A percentile compares a stretch with the other conserved stretches of the same genome.
Evolutionary conservation across 2,797 vertebrate genomes (phyloP).

Genomic region (Enteromius afrohamiltoni): DNA sequence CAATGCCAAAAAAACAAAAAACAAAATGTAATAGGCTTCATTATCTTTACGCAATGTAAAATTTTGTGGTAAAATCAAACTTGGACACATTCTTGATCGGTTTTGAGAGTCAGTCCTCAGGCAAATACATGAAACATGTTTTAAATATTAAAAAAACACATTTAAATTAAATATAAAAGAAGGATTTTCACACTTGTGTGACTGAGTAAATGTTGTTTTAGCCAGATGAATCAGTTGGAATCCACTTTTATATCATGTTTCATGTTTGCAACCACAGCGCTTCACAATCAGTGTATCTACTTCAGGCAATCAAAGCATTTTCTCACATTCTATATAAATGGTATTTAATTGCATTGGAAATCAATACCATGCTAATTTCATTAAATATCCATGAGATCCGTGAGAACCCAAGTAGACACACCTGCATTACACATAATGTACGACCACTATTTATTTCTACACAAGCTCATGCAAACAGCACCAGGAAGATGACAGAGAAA

Average conservation of each 20-base stretch:
- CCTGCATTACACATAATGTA: not conserved
- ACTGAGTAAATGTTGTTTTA: not conserved
- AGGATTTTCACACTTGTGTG: not conserved
- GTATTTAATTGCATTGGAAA: not conserved
- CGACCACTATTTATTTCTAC: constrained; percentile 7
- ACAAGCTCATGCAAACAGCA: constrained; percentile 45
- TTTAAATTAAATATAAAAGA: constrained; percentile 1
- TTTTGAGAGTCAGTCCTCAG: constrained; percentile 7
- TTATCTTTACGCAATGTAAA: not conserved
- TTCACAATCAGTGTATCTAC: constrained; percentile 41
- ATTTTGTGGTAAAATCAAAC: not conserved
- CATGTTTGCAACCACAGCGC: constrained; percentile 42
- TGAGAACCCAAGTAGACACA: constrained; percentile 38
- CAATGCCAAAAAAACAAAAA: not conserved
- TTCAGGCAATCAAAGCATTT: constrained; percentile 3
- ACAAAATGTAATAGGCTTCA: not conserved
- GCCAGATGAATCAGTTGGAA: not conserved
- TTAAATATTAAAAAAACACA: too few relatives aligned
- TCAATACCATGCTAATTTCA: not conserved
- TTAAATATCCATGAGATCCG: not conserved
- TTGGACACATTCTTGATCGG: not conserved
- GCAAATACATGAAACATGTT: constrained; percentile 55
- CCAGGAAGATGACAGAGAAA: constrained; percentile 24
- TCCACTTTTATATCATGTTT: constrained; percentile 26
- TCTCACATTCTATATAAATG: not conserved